Evolutionary conservation across 2,888 invertebrate genomes (phyloP), one percentile per base, ranked within the genome.

Genomic region (Ochropleura leucogaster): DNA sequence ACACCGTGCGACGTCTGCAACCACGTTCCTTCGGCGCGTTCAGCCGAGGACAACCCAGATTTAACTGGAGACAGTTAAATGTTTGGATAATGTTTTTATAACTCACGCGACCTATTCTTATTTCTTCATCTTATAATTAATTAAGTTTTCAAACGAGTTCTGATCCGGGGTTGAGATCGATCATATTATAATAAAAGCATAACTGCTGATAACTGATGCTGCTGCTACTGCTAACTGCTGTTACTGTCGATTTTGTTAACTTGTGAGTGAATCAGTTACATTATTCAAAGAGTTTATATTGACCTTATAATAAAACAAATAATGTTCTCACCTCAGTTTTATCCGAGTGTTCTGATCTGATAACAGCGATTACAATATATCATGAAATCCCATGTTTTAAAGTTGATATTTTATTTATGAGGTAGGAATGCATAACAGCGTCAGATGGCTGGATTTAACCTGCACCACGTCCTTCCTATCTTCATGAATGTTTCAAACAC

Each of bases 401-500:
- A 57, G 14, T 40, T 20, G 30, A 67, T 82, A 59, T 82, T 69
- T 67, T 69, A 68, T 79, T 82, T 51, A 82, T 64, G 57, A 65
- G 46, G 55, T 49, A 49, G 20, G 57, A 80, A 78, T 78, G 63
- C 57, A 67, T 81, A 74, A 74, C 74, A 59, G 16, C 42, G 40
- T 63, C 10, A 30, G 42, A 67, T 78, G 74, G 67, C 51, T 67
- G 47, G 57, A 74, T 80, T 64, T 63, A 80, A 81, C 75, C 57
- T 74, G 75, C 75, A 64, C 14, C 46, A 63, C 63, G 67, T 57
- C 78, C 67, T 65, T 80, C 30, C 64, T 57, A 57, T 67, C n/a
- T 57, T 75, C 63, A 80, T 80, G 51, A 68, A 80, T 80, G 47
- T 80, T 80, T 78, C 57, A 78, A 74, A 53, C 16, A 64, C 67